Evolutionary conservation across 2,797 vertebrate genomes (phyloP), one percentile per base, ranked within the genome.

Genomic region (Scolopax bukidnonensis): DNA sequence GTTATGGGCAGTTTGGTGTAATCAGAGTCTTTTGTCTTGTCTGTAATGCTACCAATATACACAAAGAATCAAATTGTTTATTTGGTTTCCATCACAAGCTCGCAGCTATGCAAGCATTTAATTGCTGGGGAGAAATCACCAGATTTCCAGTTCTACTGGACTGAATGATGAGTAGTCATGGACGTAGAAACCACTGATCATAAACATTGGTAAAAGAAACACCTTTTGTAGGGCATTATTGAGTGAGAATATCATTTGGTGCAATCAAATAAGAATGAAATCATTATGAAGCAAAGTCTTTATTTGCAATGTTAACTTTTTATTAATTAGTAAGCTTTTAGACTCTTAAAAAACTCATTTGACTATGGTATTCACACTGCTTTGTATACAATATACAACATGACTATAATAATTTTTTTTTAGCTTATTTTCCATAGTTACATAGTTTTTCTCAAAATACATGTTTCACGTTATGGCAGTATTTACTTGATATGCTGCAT

Each of bases 101-200:
- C 14, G 41, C 69, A 80, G 78, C 60, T 32, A 30, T 30, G 6
- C 3, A 38, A 65, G 18, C 27, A 51, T 79, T 85, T 56, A 63
- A 36, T 15, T 90, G 14, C 41, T 76, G 82, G 50, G 53, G 47
- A 65, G 30, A 23, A 59, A 8, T 30, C 19, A 38, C 9, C 50
- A 40, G 33, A 11, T 48, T 70, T 78, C 75, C 16, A 8, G 6
- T 32, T 75, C 21, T 40, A 1, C 9, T 11, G 5, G n/a, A 71
- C 40, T 23, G 10, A 68, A 30, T 1, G 0, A 1, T 53, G 33
- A 4, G 9, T 27, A n/a, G 64, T 85, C n/a, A 3, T 3, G 12
- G 36, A n/a, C 0, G 0, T 48, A 63, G 61, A 51, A 83, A 38
- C 41, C n/a, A 47, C 41, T 11, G 32, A 41, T 57, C 15, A 4